phyloP scores from a whole-genome alignment of 1,140 invertebrate species.

The Saccostrea cuccullata region DNA sequence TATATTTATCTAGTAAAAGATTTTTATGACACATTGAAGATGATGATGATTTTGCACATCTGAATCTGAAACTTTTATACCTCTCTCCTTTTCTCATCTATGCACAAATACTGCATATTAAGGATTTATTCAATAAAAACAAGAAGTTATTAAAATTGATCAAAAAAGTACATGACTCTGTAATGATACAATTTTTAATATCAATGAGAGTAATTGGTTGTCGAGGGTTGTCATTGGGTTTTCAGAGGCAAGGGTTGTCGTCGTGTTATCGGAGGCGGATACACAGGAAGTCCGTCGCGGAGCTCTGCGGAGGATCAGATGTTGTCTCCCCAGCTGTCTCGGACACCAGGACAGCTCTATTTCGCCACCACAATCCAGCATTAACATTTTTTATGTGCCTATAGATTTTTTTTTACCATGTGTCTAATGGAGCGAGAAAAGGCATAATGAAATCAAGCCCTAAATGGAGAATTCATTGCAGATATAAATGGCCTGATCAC shows the following conservation, averaged over 20 bases:
- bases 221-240: neutral
- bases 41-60: no score
- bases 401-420: conserved; percentile 35
- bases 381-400: neutral
- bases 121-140: neutral
- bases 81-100: neutral
- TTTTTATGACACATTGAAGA: no score
- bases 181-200: neutral
- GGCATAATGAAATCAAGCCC: conserved; percentile 11
- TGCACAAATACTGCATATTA: neutral
- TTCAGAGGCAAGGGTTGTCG: neutral
- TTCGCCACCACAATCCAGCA: neutral
- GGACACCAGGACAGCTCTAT: neutral
- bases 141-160: neutral
- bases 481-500: conserved; percentile 5
- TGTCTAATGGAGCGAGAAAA: conserved; percentile 16
- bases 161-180: neutral
- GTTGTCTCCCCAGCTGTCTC: conserved; percentile 9
- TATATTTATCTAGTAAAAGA: no score
- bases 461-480: conserved; percentile 18
- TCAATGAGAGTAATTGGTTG: neutral
- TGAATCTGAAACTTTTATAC: no score
- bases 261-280: neutral
- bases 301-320: neutral
- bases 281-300: neutral